phyloP scores from a whole-genome alignment of 2,888 invertebrate genomes.

The Heteropelma amictum region DNA sequence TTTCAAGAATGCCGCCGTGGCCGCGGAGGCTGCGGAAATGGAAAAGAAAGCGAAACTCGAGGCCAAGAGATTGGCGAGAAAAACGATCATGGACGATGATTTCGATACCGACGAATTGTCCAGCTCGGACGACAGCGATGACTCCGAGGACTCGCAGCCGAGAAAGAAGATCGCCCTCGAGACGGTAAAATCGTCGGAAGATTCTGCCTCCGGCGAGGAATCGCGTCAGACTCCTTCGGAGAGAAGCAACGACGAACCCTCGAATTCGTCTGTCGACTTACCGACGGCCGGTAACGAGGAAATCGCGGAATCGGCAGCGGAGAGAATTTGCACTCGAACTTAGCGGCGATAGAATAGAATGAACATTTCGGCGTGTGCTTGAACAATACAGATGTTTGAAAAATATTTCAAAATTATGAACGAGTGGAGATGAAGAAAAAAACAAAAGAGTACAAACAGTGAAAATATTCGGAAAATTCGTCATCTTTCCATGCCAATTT shows the following conservation, averaged over 20 bases:
- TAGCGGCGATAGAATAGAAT: no score
- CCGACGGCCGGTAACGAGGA: no score
- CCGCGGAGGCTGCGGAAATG: slow-evolving; percentile 63
- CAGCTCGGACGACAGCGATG: slow-evolving; percentile 64
- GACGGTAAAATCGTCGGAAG: slow-evolving; percentile 33
- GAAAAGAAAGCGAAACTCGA: slow-evolving; percentile 61
- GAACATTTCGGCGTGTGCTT: no score
- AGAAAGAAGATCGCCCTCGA: slow-evolving; percentile 45
- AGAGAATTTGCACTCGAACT: no score
- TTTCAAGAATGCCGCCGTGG: slow-evolving; percentile 81
- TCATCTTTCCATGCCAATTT: no score
- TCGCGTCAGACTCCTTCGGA: slow-evolving; percentile 13
- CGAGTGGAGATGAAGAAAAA: no score
- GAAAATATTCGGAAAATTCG: no score
- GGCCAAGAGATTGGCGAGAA: slow-evolving; percentile 60
- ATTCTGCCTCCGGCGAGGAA: slow-evolving; percentile 62
- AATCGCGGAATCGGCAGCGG: no score
- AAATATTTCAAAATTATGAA: no score
- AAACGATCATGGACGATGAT: slow-evolving; percentile 69
- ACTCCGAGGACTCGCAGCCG: slow-evolving; percentile 35
- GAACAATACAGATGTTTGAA: no score
- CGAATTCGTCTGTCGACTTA: no score
- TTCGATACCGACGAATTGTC: slow-evolving; percentile 70
- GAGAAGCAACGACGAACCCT: slow-evolving; percentile 2
- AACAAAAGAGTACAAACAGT: no score